Evolutionary conservation across 2,797 vertebrate species (phyloP).

Genomic region (Chaetodon trifasciatus): DNA sequence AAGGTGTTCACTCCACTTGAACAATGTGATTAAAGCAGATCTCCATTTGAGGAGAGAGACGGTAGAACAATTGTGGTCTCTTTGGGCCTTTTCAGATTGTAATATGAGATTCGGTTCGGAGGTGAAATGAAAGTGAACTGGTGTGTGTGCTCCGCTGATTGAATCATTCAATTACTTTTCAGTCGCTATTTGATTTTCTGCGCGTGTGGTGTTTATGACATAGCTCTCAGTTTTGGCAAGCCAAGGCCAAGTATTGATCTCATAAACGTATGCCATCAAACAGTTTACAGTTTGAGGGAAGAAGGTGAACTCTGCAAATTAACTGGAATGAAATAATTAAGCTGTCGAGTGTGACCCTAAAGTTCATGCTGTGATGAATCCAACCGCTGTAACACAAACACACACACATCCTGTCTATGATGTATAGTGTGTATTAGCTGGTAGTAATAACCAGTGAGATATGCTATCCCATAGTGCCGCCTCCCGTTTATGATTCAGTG

Average conservation of each 20-base stretch:
- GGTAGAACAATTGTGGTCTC: constrained; percentile 58
- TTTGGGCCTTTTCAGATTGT: constrained; percentile 66
- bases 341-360: neutral
- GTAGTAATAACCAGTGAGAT: constrained; percentile 61
- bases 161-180: constrained; percentile 74
- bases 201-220: constrained; percentile 40
- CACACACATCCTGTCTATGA: constrained; percentile 29
- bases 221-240: constrained; percentile 37
- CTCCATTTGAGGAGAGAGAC: constrained; percentile 56
- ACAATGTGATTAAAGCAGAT: constrained; percentile 68
- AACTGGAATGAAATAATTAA: constrained; percentile 46
- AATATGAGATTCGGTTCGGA: constrained; percentile 72
- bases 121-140: constrained; percentile 75
- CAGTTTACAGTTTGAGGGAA: constrained; percentile 20
- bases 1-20: constrained; percentile 53
- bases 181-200: constrained; percentile 56
- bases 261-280: constrained; percentile 22
- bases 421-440: constrained; percentile 51
- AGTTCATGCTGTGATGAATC: constrained; percentile 14
- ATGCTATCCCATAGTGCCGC: constrained; percentile 48
- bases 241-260: constrained; percentile 39
- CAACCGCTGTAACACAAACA: neutral
- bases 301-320: constrained; percentile 38
- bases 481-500: constrained; percentile 63
- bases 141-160: constrained; percentile 51